Conservation (phyloP, 2,113 vertebrate species). For the Hirundichthys speculiger region DNA sequence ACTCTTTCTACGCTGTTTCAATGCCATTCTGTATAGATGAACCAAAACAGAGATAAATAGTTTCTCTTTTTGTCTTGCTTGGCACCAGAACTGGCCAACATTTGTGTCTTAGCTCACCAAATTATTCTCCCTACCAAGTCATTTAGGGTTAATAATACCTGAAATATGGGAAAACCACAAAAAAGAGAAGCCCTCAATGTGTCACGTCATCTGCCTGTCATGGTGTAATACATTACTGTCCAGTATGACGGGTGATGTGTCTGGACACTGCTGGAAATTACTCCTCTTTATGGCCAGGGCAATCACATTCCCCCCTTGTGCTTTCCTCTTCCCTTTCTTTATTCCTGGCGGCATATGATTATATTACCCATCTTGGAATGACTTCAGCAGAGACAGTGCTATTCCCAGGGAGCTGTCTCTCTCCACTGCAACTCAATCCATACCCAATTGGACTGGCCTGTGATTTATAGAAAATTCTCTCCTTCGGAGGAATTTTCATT, state of each 20-base stretch:
- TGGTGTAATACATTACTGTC: slow-evolving; percentile 66
- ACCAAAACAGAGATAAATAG: too few species aligned
- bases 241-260: slow-evolving; percentile 69
- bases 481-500: slow-evolving; percentile 56
- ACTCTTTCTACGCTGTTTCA: too few species aligned
- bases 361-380: slow-evolving; percentile 84
- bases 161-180: slow-evolving; percentile 24
- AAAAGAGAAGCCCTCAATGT: slow-evolving; percentile 37
- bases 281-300: slow-evolving; percentile 77
- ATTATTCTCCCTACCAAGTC: slow-evolving; percentile 12
- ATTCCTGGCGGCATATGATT: slow-evolving; percentile 74
- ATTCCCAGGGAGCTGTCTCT: slow-evolving; percentile 81
- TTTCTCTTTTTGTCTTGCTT: too few species aligned
- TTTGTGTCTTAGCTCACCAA: not conserved
- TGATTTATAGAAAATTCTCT: slow-evolving; percentile 80
- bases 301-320: slow-evolving; percentile 63
- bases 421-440: slow-evolving; percentile 82
- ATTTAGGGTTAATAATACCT: slow-evolving; percentile 25
- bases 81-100: too few species aligned
- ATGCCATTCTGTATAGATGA: too few species aligned
- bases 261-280: slow-evolving; percentile 73
- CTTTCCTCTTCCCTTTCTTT: slow-evolving; percentile 62
- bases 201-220: slow-evolving; percentile 57
- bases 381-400: slow-evolving; percentile 81
- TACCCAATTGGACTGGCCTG: slow-evolving; percentile 77